phyloP scores from a whole-genome alignment of 2,888 invertebrate genomes.

The Synanthedon myopaeformis region DNA sequence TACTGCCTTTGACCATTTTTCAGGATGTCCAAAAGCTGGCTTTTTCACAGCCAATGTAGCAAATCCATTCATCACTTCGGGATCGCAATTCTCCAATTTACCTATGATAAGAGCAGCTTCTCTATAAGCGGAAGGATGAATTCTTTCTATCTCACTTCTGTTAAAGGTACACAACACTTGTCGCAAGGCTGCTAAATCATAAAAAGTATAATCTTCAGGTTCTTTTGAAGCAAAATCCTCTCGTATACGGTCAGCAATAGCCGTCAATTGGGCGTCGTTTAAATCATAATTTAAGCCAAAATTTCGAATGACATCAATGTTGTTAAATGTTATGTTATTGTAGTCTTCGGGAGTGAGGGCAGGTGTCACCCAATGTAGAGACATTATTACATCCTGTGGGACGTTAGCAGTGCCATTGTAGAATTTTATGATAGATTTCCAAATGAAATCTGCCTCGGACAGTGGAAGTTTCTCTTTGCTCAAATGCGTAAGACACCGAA shows the following conservation, averaged over 20 bases:
- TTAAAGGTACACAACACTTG: slow-evolving; percentile 72
- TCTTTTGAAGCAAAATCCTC: slow-evolving; percentile 64
- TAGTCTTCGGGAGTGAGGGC: slow-evolving; percentile 62
- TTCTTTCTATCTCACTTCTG: slow-evolving; percentile 55
- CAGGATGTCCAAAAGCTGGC: slow-evolving; percentile 52
- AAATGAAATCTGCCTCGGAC: slow-evolving; percentile 40
- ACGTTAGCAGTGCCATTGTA: slow-evolving; percentile 41
- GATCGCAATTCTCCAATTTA: slow-evolving; percentile 49
- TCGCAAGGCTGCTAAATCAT: slow-evolving; percentile 62
- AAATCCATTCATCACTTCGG: slow-evolving; percentile 50
- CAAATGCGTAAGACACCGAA: slow-evolving; percentile 42
- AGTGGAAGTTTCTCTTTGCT: slow-evolving; percentile 30
- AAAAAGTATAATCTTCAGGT: slow-evolving; percentile 67
- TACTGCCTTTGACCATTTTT: slow-evolving; percentile 42
- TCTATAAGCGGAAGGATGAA: slow-evolving; percentile 65
- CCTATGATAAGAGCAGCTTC: slow-evolving; percentile 57
- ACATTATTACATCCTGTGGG: slow-evolving; percentile 46
- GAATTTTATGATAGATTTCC: slow-evolving; percentile 36
- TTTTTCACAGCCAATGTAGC: slow-evolving; percentile 49
- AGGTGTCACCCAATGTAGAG: slow-evolving; percentile 55
- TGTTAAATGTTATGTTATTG: slow-evolving; percentile 58
- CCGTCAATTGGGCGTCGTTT: slow-evolving; percentile 40
- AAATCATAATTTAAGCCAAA: slow-evolving; percentile 65
- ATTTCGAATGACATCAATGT: slow-evolving; percentile 65
- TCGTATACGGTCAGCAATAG: slow-evolving; percentile 61